A percentile compares a stretch with the other conserved stretches of the same genome.
phyloP scores from a whole-genome alignment of 2,113 vertebrate genomes.

The Xenus cinereus region DNA sequence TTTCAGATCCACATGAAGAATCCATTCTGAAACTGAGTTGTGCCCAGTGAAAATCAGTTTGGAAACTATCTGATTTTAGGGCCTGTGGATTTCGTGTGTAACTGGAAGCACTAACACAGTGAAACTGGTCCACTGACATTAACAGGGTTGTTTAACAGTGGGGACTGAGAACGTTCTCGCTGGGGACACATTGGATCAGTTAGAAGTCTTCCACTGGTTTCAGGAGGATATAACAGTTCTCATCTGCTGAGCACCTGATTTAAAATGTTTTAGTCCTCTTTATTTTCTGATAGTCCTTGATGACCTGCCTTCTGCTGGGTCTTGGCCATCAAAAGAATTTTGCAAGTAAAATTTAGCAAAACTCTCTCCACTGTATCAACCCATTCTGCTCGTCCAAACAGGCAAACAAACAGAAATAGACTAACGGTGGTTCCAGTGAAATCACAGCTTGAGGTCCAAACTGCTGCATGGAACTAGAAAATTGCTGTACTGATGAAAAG shows the following conservation, averaged over 20 bases:
- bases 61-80: not conserved
- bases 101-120: not conserved
- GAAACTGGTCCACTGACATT: not conserved
- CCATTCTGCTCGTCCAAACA: not conserved
- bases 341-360: not conserved
- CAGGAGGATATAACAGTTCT: not conserved
- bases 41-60: not conserved
- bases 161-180: not conserved
- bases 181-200: not conserved
- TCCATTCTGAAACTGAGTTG: not conserved
- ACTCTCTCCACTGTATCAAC: not conserved
- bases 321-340: not conserved
- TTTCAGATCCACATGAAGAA: not conserved
- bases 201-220: not conserved
- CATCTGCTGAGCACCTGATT: not conserved
- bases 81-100: not conserved
- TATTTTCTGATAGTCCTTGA: not conserved
- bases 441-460: not conserved
- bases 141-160: not conserved
- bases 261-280: not conserved
- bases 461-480: not conserved
- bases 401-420: not conserved
- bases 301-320: not conserved
- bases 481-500: not conserved
- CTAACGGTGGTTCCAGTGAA: not conserved